Conservation (phyloP, 2,888 invertebrate genomes). For the Cerceris ruficornis region DNA sequence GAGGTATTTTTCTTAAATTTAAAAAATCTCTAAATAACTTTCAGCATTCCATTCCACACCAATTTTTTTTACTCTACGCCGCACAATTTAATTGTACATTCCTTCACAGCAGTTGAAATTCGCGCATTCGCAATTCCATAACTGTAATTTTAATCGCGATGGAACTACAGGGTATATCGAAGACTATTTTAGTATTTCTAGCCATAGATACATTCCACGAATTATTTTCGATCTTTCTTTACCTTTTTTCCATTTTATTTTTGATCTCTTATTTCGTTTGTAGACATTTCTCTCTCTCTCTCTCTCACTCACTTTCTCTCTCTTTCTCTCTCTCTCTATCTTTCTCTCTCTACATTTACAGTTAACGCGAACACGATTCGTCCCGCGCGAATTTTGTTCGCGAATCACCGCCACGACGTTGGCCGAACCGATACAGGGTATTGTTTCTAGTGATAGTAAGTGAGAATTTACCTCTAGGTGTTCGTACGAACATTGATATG, state of each 20-base stretch:
- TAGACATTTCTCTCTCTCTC: not conserved
- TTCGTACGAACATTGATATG: constrained; percentile 30
- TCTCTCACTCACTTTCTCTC: not conserved
- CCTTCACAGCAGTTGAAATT: not conserved
- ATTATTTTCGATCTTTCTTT: not conserved
- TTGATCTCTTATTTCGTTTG: not conserved
- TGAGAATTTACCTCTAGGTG: constrained; percentile 45
- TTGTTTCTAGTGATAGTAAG: constrained; percentile 58
- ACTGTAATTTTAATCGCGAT: not conserved
- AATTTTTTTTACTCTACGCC: too few relatives aligned
- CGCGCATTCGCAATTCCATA: not conserved
- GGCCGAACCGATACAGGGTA: constrained; percentile 52
- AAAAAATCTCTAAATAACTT: not conserved
- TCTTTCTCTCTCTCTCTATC: not conserved
- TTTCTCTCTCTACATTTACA: not conserved
- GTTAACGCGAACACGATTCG: not conserved
- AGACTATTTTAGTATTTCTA: not conserved
- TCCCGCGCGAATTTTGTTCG: not conserved
- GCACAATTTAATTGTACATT: not conserved
- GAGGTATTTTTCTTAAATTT: not conserved
- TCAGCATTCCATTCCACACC: too few relatives aligned
- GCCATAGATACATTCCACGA: constrained; percentile 2
- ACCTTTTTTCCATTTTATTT: not conserved
- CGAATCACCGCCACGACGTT: not conserved
- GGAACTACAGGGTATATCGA: not conserved